These are phyloP conservation scores for Thereva unica DNA, from an alignment of 2,888 invertebrate species.

Conservation along the genomic window DNA sequence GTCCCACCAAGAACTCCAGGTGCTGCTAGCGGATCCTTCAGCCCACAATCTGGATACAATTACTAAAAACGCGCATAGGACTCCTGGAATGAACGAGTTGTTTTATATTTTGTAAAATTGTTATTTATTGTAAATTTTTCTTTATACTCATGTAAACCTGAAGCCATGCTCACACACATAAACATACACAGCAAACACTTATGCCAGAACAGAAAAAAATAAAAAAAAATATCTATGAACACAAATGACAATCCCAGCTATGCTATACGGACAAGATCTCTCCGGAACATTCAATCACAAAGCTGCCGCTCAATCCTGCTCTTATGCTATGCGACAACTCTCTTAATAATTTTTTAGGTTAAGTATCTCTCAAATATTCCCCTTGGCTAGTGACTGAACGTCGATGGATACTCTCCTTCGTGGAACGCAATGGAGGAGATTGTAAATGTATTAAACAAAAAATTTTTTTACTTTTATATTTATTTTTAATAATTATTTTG, in stretches of 20 bases:
- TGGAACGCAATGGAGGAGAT: constrained; percentile 5
- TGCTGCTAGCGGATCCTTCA: constrained; percentile 55
- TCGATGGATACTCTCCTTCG: constrained; percentile 19
- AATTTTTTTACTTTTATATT: constrained; percentile 15
- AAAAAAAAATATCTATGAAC: no score
- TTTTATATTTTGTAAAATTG: constrained; percentile 16
- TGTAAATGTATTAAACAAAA: constrained; percentile 24
- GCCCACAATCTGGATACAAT: constrained; percentile 59
- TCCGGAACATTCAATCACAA: constrained; percentile 13
- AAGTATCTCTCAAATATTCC: constrained; percentile 5
- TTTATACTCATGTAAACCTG: background rate
- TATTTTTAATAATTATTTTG: constrained; percentile 23
- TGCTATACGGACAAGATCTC: constrained; percentile 31
- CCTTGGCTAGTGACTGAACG: constrained; percentile 31
- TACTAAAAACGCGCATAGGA: constrained; percentile 51
- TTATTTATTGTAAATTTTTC: constrained; percentile 31
- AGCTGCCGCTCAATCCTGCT: constrained; percentile 19
- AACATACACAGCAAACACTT: background rate
- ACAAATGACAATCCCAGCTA: constrained; percentile 25
- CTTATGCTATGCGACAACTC: constrained; percentile 14
- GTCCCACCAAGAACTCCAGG: constrained; percentile 42
- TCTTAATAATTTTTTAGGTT: constrained; percentile 14
- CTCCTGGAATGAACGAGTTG: background rate
- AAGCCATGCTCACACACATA: constrained; percentile 6
- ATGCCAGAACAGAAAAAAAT: no score